Percentiles rank a stretch among this genome's conserved stretches.
These are phyloP conservation scores for Fulica atra DNA, from an alignment of 2,113 vertebrate genomes.

Conservation along the genomic window DNA sequence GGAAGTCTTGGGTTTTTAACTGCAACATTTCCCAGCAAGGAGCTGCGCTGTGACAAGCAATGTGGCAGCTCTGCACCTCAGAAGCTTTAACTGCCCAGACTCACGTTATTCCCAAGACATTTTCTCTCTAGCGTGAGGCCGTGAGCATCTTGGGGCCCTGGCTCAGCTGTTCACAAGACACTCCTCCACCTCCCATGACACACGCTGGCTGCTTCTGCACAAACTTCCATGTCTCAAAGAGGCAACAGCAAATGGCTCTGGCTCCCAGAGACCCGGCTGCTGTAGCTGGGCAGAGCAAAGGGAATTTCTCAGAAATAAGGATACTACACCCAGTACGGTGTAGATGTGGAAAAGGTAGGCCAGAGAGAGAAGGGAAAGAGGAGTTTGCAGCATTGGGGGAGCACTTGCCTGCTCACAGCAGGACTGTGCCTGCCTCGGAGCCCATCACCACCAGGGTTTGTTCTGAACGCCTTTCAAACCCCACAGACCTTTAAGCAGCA, in stretches of 20 bases:
- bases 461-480: background rate
- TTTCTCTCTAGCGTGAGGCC: background rate
- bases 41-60: background rate
- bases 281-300: background rate
- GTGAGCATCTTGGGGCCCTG: background rate
- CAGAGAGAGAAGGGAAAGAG: background rate
- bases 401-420: background rate
- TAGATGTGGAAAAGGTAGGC: background rate
- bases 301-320: background rate
- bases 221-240: background rate
- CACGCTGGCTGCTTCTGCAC: background rate
- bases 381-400: background rate
- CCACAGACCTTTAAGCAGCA: background rate
- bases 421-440: background rate
- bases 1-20: background rate
- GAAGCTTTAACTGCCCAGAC: background rate
- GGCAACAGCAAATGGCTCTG: background rate
- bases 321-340: background rate
- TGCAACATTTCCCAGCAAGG: background rate
- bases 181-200: background rate
- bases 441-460: background rate
- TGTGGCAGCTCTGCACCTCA: background rate
- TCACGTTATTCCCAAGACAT: background rate
- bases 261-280: background rate
- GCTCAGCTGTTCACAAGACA: background rate